Evolutionary conservation across 2,888 invertebrate genomes (phyloP), one percentile per base, ranked within the genome.

Genomic region (Pterostichus madidus): DNA sequence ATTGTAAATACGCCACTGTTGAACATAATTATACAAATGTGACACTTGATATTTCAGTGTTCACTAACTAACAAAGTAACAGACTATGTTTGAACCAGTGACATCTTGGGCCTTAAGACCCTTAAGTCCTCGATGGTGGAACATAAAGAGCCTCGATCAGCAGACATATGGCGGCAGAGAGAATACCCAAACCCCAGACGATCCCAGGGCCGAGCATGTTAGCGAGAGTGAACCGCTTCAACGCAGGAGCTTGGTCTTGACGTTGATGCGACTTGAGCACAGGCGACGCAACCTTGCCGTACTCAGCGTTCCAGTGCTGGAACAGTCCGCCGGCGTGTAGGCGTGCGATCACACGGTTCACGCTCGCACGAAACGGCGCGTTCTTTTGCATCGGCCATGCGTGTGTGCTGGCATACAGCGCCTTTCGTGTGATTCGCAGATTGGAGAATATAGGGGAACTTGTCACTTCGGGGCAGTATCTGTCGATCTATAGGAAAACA

Each of bases 231-330:
- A 64, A 64, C 5, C 32, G 31, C 3, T 35, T 24, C n/a, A 35
- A 6, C 13, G 1, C 32, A 0, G n/a, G 64, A n/a, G n/a, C 64
- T 10, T 11, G 2, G 71, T 44, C 35, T 73, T 68, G 0, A 83
- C 78, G 10, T 75, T 75, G 32, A 81, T 80, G 44, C 39, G 64
- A 61, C 64, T 71, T 56, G 71, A 79, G 44, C 84, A 84, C 64
- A 61, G 76, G 10, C 80, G 83, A 75, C 80, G 68, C 15, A n/a
- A 46, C 52, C 49, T 80, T 53, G 49, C 35, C 71, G 24, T 71
- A 71, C 15, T 71, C 8, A 6, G n/a, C 8, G 10, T 44, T 15
- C 71, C 71, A 71, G 11, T 71, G 11, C 6, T 17, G 11, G 46
- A 71, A 71, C 17, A 71, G 15, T 2, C 71, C 71, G 10, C 17